Base-by-base conservation (phyloP, 2,888 invertebrate species). In the Uropetala carovei region DNA sequence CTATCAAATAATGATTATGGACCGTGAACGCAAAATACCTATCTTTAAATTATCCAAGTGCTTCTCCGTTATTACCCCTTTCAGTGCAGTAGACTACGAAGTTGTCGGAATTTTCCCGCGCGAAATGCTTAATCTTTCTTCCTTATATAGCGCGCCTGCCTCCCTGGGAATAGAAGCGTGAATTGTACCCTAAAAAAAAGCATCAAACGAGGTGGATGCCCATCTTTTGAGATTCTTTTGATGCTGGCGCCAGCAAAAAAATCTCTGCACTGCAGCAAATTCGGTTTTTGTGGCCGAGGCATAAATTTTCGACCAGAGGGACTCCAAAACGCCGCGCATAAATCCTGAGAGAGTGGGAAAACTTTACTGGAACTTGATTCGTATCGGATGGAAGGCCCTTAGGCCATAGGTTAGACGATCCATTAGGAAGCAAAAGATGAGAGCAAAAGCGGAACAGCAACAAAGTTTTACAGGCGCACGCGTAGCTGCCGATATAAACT, bases 201-300 rank as follows among this genome's bases (percentile, higher is more conserved):
- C 75, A 14, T 27, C 75, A 27, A 75, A 27, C 75, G 13, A 75
- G 27, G 27, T 27, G 27, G 75, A 75, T 22, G 75, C 43, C 43
- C 75, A 75, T 27, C 75, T 75, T 75, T 75, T 27, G 75, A 27
- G 27, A 22, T 27, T 75, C 75, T 75, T 75, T 75, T 75, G 75
- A 22, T 75, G 27, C 27, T 75, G 75, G 75, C 75, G 75, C 75
- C 75, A 27, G 11, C 75, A 13, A 75, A 75, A 75, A 75, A 75
- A 75, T 75, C 75, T 75, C 75, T 75, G 75, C 75, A 75, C 75
- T 75, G 75, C 75, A 75, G 75, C 75, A 75, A 75, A 75, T 27
- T 75, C 75, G 22, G 22, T 75, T 75, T 75, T 75, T 75, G 75
- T 75, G 75, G 27, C 27, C 75, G 75, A 75, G 27, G 75, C 75